Evolutionary conservation across 1,140 invertebrate genomes (phyloP), one percentile per base, ranked within the genome.

Genomic region (Diachasma alloeum): DNA sequence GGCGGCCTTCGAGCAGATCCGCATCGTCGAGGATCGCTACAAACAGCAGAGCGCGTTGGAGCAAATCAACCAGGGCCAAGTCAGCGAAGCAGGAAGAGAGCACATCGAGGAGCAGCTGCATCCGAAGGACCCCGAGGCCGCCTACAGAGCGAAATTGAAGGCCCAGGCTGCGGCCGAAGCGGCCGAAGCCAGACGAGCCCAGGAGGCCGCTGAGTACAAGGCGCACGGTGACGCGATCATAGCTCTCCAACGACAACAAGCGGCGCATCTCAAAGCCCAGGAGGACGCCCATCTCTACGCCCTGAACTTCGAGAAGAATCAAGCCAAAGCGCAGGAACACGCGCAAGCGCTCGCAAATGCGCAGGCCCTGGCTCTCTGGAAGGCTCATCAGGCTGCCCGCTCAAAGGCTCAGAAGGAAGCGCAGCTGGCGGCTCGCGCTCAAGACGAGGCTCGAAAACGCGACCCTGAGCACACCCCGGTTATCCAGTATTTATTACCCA

Each of bases 271-370:
- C 0, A 86, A 83, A 22, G 83, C 86, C 0, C 89, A 90, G 36
- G 89, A 89, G n/a, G 84, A 88, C 4, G 87, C 87, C 10, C 86
- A 87, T 70, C 78, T 82, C 0, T 84, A 86, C 36, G 88, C 87
- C 11, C 69, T 89, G 8, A 84, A 83, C 53, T 89, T 88, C 11
- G 88, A 90, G 63, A 86, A 86, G 22, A 87, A 88, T 77, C 88
- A 89, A 48, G 22, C 83, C 4, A 83, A 84, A 5, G 89, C 88
- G 0, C 88, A 88, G 26, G 88, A 83, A 4, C 83, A 87, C 0
- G 88, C 89, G n/a, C 89, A 90, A 67, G 88, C 85, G 0, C 0
- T 89, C 0, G 88, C 88, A 0, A 85, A 89, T 56, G 88, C 88
- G 1, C 88, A 90, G 74, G 89, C 89, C 0, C 79, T 85, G 15